Base-by-base conservation (phyloP, 1,140 invertebrate species). In the Tetraneura akinire region DNA sequence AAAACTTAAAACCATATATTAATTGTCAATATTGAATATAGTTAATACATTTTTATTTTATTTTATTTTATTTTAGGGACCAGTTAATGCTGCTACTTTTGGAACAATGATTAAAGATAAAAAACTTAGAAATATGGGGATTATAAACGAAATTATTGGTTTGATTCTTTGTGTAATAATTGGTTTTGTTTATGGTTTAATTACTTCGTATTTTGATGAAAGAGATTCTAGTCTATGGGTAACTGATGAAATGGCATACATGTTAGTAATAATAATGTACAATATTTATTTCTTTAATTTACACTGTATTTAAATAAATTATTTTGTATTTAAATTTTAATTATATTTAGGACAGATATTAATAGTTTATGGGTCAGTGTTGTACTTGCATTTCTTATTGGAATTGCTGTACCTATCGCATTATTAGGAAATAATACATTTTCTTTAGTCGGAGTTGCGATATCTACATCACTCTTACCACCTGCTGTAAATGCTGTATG, bases 391-490 rank as follows among this genome's bases (percentile, higher is more conserved):
- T 82, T 93, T 1, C 87, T 91, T 1, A 92, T 91, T 1, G 92
- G 92, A n/a, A 91, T 90, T 1, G 92, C 91, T 6, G 91, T 93
- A 11, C 92, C 92, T 1, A 86, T 94, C 51, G 91, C 90, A 14
- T 88, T 94, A 29, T 85, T 94, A 3, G 91, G 92, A 10, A 88
- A 89, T 26, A 92, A 94, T 85, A 88, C 91, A 23, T 90, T 91
- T 3, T 93, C 92, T 1, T 84, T 94, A 26, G 92, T 93, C 4
- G 92, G 93, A 53, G 93, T 94, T 10, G 92, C 92, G 3, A 94
- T 94, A 82, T 93, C 92, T 1, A 92, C 92, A 0, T 93, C 92
- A 0, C 84, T 94, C 11, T 85, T 94, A 18, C 93, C 93, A 10
- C 92, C 93, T 3, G 91, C 91, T 68, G 92, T 94, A 1, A 94